Percentiles rank a stretch among this genome's conserved stretches.
Conservation (phyloP, 2,888 invertebrate genomes). For the Neria commutata region DNA sequence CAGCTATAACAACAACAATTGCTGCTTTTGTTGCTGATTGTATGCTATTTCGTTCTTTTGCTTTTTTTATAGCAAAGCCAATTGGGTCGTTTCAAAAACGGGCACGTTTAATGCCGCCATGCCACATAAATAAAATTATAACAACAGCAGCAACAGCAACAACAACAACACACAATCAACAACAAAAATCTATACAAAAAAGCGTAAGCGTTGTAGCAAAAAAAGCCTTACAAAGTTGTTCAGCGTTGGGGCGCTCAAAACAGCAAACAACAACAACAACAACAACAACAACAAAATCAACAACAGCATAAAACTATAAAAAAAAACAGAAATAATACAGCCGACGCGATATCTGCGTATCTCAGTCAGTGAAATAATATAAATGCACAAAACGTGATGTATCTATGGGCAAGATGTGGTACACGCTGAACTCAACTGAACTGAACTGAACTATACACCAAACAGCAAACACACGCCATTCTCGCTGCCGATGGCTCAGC, state of each 20-base stretch:
- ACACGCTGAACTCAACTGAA: too few species aligned
- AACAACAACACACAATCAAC: not conserved
- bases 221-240: too few species aligned
- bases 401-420: conserved; percentile 16
- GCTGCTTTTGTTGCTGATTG: not conserved
- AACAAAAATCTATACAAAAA: not conserved
- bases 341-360: not conserved
- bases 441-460: too few species aligned
- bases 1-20: not conserved
- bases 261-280: not conserved
- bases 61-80: conserved; percentile 9
- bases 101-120: conserved; percentile 16
- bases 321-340: not conserved
- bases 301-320: not conserved
- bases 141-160: not conserved
- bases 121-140: conserved; percentile 5
- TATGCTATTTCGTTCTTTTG: not conserved
- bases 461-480: too few species aligned
- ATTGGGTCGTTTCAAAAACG: conserved; percentile 13
- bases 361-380: not conserved
- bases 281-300: not conserved
- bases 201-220: too few species aligned
- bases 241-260: not conserved
- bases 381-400: conserved; percentile 16
- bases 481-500: too few species aligned